Percentiles rank a stretch among this genome's conserved stretches.
phyloP scores from a whole-genome alignment of 2,113 vertebrate genomes.

The Neogobius melanostomus region DNA sequence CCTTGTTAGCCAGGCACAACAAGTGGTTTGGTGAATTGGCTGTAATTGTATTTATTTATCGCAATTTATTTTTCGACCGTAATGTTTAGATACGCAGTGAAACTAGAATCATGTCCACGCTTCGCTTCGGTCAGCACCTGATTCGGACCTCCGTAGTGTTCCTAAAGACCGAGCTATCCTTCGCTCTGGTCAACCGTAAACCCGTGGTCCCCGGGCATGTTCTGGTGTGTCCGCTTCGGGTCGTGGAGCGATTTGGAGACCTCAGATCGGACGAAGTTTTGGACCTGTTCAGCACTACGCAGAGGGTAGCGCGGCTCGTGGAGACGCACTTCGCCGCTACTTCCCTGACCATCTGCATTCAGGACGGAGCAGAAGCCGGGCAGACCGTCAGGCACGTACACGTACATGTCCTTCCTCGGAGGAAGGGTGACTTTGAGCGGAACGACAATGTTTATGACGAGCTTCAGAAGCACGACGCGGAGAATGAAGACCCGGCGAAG shows the following conservation, averaged over 20 bases:
- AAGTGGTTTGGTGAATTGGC: too few species aligned
- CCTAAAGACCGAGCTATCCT: constrained; percentile 84
- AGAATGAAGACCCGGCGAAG: background rate
- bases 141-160: constrained; percentile 84
- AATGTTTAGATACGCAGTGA: background rate
- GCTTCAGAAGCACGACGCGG: constrained; percentile 1
- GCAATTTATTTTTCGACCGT: background rate
- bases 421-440: background rate
- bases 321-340: constrained; percentile 86
- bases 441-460: constrained; percentile 10
- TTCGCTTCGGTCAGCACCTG: constrained; percentile 86
- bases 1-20: too few species aligned
- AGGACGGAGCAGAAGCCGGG: constrained; percentile 64
- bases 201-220: constrained; percentile 88
- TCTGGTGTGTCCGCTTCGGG: constrained; percentile 85
- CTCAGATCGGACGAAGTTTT: constrained; percentile 83
- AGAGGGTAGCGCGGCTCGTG: constrained; percentile 82
- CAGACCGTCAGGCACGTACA: constrained; percentile 7
- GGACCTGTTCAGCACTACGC: constrained; percentile 81
- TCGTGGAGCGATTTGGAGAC: constrained; percentile 85
- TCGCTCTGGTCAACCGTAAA: constrained; percentile 87
- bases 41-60: too few species aligned
- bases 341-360: constrained; percentile 87
- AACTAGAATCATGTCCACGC: constrained; percentile 69
- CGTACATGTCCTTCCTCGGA: constrained; percentile 10